Conservation (phyloP, 2,888 invertebrate species). For the Asteroscopus sphinx region DNA sequence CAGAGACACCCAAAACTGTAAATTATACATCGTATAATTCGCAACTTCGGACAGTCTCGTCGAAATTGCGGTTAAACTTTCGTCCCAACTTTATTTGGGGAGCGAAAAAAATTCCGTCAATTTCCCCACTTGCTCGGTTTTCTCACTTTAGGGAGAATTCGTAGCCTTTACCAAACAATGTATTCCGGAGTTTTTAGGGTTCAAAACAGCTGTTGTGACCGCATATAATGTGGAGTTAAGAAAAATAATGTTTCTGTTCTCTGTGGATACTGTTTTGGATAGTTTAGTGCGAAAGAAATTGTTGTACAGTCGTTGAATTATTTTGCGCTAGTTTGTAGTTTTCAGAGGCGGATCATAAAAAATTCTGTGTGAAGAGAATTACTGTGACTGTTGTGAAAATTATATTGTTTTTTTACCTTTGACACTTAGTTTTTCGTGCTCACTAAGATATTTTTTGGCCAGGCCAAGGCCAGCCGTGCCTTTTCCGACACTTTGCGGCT, state of each 20-base stretch:
- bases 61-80: conserved; percentile 40
- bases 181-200: conserved; percentile 28
- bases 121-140: conserved; percentile 28
- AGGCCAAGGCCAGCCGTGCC: too few relatives aligned
- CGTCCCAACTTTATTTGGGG: conserved; percentile 22
- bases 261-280: conserved; percentile 6
- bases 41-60: conserved; percentile 19
- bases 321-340: conserved; percentile 9
- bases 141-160: conserved; percentile 28
- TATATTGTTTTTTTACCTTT: too few relatives aligned
- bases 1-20: conserved; percentile 2
- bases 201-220: conserved; percentile 32
- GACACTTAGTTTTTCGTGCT: too few relatives aligned
- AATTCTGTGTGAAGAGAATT: not conserved
- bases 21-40: conserved; percentile 22
- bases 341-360: not conserved
- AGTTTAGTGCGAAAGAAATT: conserved; percentile 11
- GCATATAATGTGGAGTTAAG: conserved; percentile 28
- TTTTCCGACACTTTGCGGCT: too few relatives aligned
- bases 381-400: too few relatives aligned
- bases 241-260: conserved; percentile 20
- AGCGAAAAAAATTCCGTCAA: conserved; percentile 26
- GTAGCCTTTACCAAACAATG: conserved; percentile 40
- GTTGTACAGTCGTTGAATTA: not conserved
- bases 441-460: too few relatives aligned